Percentiles rank a stretch among this genome's conserved stretches.
Evolutionary conservation across 2,888 invertebrate genomes (phyloP).

Genomic region (Caenorhabditis doughertyi): DNA sequence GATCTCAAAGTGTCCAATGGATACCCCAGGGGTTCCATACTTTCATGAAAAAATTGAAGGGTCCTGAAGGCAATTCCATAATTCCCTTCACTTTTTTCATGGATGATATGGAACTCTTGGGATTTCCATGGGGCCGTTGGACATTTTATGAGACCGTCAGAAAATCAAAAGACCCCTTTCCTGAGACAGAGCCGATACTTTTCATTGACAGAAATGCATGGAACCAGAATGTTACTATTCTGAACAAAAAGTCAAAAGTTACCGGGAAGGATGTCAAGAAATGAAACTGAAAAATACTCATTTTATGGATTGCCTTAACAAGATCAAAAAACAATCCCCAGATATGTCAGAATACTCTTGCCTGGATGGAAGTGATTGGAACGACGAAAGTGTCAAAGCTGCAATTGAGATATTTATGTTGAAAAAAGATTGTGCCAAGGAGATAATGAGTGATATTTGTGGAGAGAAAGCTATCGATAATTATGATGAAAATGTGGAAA

Average conservation of each 20-base stretch:
- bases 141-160: too few species aligned
- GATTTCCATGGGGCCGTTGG: too few species aligned
- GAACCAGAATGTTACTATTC: not conserved
- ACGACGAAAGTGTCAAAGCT: not conserved
- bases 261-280: not conserved
- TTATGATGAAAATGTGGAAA: not conserved
- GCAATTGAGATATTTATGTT: not conserved
- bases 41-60: not conserved
- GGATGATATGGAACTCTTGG: too few species aligned
- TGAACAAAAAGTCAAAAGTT: not conserved
- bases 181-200: too few species aligned
- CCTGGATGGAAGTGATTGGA: not conserved
- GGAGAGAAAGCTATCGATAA: not conserved
- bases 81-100: too few species aligned
- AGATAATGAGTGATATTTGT: not conserved
- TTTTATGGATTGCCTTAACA: not conserved
- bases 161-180: too few species aligned
- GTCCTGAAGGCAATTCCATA: too few species aligned
- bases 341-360: not conserved
- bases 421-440: not conserved
- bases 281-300: not conserved
- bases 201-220: slow-evolving; percentile 9
- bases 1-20: too few species aligned
- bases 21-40: too few species aligned
- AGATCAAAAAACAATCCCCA: not conserved